These are phyloP conservation scores for Semotilus atromaculatus DNA, from an alignment of 2,797 vertebrate species.

Conservation along the genomic window DNA sequence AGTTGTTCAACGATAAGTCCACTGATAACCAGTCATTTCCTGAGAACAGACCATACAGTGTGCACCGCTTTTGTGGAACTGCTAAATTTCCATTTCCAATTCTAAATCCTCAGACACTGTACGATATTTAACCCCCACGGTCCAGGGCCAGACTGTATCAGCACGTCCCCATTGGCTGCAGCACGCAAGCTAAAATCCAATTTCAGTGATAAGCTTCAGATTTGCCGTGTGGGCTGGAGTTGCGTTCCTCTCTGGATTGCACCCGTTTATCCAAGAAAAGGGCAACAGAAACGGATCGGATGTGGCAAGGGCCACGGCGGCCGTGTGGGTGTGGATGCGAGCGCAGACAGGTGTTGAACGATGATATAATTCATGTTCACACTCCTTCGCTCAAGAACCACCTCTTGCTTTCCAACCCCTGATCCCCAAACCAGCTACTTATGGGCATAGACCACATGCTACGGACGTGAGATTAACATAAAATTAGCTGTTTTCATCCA, in stretches of 20 bases:
- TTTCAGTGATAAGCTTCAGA: constrained; percentile 74
- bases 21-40: constrained; percentile 42
- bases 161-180: constrained; percentile 71
- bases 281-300: constrained; percentile 21
- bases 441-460: background rate
- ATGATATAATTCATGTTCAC: constrained; percentile 41
- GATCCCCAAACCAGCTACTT: constrained; percentile 4
- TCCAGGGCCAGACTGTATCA: constrained; percentile 74
- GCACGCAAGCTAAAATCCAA: constrained; percentile 69
- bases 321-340: constrained; percentile 8
- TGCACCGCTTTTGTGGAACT: constrained; percentile 23
- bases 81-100: constrained; percentile 42
- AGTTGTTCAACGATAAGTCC: constrained; percentile 61
- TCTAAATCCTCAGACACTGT: constrained; percentile 32
- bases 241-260: constrained; percentile 72
- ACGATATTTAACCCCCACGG: constrained; percentile 70
- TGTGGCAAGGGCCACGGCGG: constrained; percentile 9
- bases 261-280: constrained; percentile 38
- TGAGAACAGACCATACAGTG: constrained; percentile 23
- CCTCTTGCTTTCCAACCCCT: constrained; percentile 8
- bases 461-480: background rate
- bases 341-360: constrained; percentile 28
- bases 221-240: constrained; percentile 77
- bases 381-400: background rate
- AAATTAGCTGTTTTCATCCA: background rate